These are phyloP conservation scores for Limnephilus rhombicus DNA, from an alignment of 2,888 invertebrate genomes.

Conservation along the genomic window DNA sequence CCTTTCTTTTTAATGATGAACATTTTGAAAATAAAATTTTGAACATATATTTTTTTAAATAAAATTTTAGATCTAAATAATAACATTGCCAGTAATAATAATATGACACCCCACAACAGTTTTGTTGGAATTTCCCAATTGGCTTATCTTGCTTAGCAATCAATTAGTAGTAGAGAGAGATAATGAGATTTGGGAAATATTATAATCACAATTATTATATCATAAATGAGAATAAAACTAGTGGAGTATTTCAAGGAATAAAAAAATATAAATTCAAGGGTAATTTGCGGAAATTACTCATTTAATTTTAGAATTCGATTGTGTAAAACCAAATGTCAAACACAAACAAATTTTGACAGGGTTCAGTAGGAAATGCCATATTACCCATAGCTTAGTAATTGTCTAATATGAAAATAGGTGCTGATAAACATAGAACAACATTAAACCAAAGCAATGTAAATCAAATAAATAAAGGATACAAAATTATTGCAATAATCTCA, in stretches of 20 bases:
- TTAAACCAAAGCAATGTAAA: background rate
- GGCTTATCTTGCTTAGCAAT: background rate
- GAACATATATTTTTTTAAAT: background rate
- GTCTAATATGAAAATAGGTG: background rate
- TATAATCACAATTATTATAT: background rate
- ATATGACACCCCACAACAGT: background rate
- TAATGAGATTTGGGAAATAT: background rate
- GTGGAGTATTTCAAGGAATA: background rate
- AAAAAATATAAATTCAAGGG: background rate
- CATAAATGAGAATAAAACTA: background rate
- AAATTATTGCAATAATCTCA: slow-evolving; percentile 14
- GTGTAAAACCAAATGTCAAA: background rate
- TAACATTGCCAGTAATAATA: background rate
- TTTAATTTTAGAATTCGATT: background rate
- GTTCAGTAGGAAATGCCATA: background rate
- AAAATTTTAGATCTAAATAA: background rate
- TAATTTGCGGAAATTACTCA: background rate
- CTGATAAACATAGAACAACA: background rate
- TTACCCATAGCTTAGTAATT: background rate
- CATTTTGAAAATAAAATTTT: background rate
- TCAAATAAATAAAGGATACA: background rate
- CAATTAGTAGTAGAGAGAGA: background rate
- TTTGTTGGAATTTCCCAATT: background rate
- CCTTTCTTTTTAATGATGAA: background rate
- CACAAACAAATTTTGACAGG: background rate